phyloP scores from a whole-genome alignment of 2,113 vertebrate species.

The Bucco capensis region DNA sequence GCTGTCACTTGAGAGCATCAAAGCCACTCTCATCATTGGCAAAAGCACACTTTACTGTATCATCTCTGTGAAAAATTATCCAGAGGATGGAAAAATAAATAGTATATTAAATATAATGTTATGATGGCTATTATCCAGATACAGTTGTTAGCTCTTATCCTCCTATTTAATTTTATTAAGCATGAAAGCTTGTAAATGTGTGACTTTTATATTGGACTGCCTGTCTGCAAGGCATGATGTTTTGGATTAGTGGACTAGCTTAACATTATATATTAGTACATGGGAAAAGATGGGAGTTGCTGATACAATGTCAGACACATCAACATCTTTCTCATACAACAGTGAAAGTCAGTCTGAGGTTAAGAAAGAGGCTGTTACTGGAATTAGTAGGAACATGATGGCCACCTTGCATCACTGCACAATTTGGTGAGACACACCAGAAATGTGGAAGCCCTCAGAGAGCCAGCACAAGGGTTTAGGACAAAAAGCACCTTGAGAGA shows the following conservation, averaged over 20 bases:
- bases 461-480: not conserved
- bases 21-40: not conserved
- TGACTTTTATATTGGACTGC: not conserved
- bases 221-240: not conserved
- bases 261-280: not conserved
- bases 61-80: not conserved
- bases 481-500: not conserved
- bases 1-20: slow-evolving; percentile 39
- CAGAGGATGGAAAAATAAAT: not conserved
- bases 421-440: not conserved
- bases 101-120: not conserved
- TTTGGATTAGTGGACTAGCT: not conserved
- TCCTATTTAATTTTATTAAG: not conserved
- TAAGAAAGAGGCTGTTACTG: not conserved
- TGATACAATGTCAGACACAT: not conserved
- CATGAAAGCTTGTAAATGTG: not conserved
- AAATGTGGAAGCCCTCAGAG: not conserved
- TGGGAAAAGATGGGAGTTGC: not conserved
- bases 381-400: not conserved
- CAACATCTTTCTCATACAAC: not conserved
- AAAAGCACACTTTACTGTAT: slow-evolving; percentile 17
- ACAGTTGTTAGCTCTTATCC: not conserved
- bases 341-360: not conserved
- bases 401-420: not conserved
- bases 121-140: not conserved